Conservation (phyloP, 1,140 invertebrate species). For the Temnothorax curvispinosus region DNA sequence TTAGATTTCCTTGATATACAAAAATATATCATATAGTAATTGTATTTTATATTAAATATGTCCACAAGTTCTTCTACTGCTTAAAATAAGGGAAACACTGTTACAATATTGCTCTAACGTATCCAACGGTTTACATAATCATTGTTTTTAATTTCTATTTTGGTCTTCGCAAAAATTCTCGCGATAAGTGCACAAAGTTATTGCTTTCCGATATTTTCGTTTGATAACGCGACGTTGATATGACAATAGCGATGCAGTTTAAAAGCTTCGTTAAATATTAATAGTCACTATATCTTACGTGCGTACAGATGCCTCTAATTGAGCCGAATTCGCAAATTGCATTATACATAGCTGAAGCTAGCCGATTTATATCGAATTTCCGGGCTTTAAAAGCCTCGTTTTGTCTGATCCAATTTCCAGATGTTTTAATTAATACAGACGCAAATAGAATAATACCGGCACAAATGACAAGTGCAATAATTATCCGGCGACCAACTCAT, state of each 20-base stretch:
- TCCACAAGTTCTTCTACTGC: background rate
- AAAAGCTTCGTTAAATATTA: conserved; percentile 35
- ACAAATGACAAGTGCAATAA: conserved; percentile 6
- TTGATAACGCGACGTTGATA: conserved; percentile 8
- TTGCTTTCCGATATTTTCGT: background rate
- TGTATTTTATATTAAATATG: background rate
- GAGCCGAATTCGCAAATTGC: conserved; percentile 7
- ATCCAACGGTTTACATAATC: background rate
- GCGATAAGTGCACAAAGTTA: background rate
- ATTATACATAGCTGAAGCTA: conserved; percentile 6
- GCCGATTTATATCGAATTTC: conserved; percentile 47
- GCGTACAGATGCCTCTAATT: conserved; percentile 9
- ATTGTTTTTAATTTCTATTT: conserved; percentile 19
- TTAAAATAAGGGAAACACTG: background rate
- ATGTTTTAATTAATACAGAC: conserved; percentile 45
- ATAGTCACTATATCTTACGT: conserved; percentile 13
- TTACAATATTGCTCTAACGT: background rate
- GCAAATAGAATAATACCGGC: conserved; percentile 38
- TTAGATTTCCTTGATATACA: background rate
- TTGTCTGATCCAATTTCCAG: conserved; percentile 22
- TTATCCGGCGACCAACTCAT: conserved; percentile 11
- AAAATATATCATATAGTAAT: background rate
- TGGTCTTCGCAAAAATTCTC: background rate
- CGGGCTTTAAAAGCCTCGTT: conserved; percentile 23
- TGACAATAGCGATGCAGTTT: conserved; percentile 39